Conservation (phyloP, 1,140 invertebrate species). For the Apocrypta bakeri region DNA sequence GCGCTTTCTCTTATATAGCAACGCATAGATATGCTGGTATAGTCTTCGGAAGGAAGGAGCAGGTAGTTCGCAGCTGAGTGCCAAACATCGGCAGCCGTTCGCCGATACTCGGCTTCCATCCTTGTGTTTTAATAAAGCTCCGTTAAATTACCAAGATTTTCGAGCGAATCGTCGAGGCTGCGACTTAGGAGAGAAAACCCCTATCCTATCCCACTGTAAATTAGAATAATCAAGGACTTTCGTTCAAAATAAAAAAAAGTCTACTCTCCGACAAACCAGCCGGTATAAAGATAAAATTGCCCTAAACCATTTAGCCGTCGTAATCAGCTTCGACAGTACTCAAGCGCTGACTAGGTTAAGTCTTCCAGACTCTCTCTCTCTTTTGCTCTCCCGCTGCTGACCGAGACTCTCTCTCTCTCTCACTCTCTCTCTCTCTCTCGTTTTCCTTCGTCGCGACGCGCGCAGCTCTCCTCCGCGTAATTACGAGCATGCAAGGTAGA, state of each 20-base stretch:
- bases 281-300: constrained; percentile 28
- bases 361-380: constrained; percentile 15
- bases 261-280: background rate
- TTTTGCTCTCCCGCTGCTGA: background rate
- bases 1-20: background rate
- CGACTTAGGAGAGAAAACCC: background rate
- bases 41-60: background rate
- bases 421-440: constrained; percentile 21
- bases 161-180: background rate
- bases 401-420: background rate
- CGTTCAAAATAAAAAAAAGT: constrained; percentile 8
- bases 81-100: background rate
- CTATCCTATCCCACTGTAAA: background rate
- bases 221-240: background rate
- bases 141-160: background rate
- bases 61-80: background rate
- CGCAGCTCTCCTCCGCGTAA: constrained; percentile 35
- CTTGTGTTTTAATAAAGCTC: background rate
- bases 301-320: constrained; percentile 44
- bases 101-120: background rate
- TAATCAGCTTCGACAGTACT: constrained; percentile 50
- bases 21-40: background rate
- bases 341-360: constrained; percentile 48
- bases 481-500: constrained; percentile 52
- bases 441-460: too few relatives aligned